These are phyloP conservation scores for Zosterops hypoxanthus DNA, from an alignment of 2,113 vertebrate species.

Conservation along the genomic window DNA sequence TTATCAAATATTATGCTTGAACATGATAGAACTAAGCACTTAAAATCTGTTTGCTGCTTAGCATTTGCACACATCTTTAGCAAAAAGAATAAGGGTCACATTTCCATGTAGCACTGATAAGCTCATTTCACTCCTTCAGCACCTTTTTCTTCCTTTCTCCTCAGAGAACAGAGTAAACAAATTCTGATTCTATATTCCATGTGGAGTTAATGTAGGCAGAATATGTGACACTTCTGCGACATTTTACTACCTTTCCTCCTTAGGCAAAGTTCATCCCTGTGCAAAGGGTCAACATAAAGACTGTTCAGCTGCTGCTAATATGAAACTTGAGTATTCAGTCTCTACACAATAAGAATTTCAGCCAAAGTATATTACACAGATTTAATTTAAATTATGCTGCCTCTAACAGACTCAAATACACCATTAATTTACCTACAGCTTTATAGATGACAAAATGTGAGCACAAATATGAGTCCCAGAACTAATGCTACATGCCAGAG, in stretches of 20 bases:
- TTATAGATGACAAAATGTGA: not conserved
- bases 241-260: slow-evolving; percentile 14
- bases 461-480: not conserved
- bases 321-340: not conserved
- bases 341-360: not conserved
- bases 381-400: not conserved
- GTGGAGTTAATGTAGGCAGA: not conserved
- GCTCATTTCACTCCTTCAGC: not conserved
- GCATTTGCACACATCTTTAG: not conserved
- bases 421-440: not conserved
- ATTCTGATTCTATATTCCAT: not conserved
- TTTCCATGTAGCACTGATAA: not conserved
- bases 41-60: not conserved
- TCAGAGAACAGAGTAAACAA: not conserved
- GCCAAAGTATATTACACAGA: not conserved
- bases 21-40: not conserved
- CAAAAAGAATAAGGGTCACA: not conserved
- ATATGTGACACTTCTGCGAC: not conserved
- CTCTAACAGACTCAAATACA: not conserved
- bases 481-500: not conserved
- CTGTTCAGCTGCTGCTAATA: not conserved
- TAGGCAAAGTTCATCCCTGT: slow-evolving; percentile 1
- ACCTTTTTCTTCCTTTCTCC: not conserved
- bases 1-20: not conserved
- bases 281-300: slow-evolving; percentile 5